phyloP scores from a whole-genome alignment of 2,888 invertebrate genomes.

The Phengaris alcon region DNA sequence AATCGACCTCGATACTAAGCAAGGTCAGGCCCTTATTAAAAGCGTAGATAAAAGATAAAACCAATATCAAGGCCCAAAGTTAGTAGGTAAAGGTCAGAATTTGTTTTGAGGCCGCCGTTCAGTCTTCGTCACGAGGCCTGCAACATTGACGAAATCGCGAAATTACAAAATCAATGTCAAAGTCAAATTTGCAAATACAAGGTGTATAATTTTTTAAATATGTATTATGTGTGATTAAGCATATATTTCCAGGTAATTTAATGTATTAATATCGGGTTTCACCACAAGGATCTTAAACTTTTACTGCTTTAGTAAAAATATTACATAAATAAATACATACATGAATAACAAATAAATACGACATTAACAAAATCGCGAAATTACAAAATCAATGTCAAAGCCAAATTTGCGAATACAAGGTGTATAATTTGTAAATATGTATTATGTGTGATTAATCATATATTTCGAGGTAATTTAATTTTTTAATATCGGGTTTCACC shows the following conservation, averaged over 20 bases:
- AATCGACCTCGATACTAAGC: conserved; percentile 53
- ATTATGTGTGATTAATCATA: background rate
- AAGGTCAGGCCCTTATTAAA: conserved; percentile 71
- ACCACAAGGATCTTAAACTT: background rate
- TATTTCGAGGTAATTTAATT: background rate
- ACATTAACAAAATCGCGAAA: no score
- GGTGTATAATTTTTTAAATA: background rate
- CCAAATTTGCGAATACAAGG: conserved; percentile 27
- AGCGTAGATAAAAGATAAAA: conserved; percentile 52
- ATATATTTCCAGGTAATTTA: background rate
- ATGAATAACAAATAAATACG: no score
- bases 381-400: no score
- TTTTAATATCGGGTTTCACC: background rate
- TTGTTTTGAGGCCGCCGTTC: conserved; percentile 41
- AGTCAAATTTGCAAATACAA: conserved; percentile 31
- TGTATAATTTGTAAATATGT: background rate
- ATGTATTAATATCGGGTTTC: background rate
- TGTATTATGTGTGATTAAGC: background rate
- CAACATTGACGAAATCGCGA: conserved; percentile 41
- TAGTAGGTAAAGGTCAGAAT: conserved; percentile 69
- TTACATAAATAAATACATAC: background rate
- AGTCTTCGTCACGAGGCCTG: conserved; percentile 41
- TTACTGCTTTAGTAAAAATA: background rate
- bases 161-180: conserved; percentile 33
- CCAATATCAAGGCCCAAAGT: conserved; percentile 48